A percentile compares a stretch with the other conserved stretches of the same genome.
phyloP scores from a whole-genome alignment of 2,797 vertebrate genomes.

The Bovichtus variegatus region DNA sequence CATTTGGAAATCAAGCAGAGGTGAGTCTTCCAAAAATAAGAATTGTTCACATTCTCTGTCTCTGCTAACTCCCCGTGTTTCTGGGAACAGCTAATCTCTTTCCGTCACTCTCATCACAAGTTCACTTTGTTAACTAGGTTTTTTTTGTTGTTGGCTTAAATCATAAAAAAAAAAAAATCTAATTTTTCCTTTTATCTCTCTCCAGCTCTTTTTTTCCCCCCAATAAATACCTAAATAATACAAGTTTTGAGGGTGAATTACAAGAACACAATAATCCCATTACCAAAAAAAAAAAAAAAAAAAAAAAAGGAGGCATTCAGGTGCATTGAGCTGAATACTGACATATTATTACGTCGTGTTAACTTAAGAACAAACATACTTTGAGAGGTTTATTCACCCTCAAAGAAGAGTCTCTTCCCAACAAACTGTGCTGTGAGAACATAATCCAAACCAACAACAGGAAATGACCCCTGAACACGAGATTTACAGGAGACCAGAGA shows the following conservation, averaged over 20 bases:
- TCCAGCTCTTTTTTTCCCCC: slow-evolving; percentile 7
- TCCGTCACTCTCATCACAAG: slow-evolving; percentile 38
- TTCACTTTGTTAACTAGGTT: slow-evolving; percentile 47
- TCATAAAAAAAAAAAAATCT: slow-evolving; percentile 2
- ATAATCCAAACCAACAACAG: slow-evolving; percentile 43
- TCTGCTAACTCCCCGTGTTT: background rate
- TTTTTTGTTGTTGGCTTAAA: slow-evolving; percentile 33
- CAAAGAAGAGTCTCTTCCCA: slow-evolving; percentile 9
- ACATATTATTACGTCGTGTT: background rate
- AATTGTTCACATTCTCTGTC: slow-evolving; percentile 32
- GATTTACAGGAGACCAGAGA: background rate
- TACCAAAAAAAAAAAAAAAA: background rate
- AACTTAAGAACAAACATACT: background rate
- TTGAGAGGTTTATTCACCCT: background rate
- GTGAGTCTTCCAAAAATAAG: slow-evolving; percentile 39
- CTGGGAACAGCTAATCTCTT: slow-evolving; percentile 62
- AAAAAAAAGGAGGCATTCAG: too few species aligned
- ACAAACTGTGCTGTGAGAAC: slow-evolving; percentile 42
- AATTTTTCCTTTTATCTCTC: slow-evolving; percentile 2
- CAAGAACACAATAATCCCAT: slow-evolving; percentile 21
- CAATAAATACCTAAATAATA: background rate
- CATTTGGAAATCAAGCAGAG: slow-evolving; percentile 41
- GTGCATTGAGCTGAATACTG: background rate
- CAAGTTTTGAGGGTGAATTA: background rate
- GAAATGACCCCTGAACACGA: slow-evolving; percentile 51